Base-by-base conservation (phyloP, 64 coral and sea anemone genomes). In the Porites lutea region DNA sequence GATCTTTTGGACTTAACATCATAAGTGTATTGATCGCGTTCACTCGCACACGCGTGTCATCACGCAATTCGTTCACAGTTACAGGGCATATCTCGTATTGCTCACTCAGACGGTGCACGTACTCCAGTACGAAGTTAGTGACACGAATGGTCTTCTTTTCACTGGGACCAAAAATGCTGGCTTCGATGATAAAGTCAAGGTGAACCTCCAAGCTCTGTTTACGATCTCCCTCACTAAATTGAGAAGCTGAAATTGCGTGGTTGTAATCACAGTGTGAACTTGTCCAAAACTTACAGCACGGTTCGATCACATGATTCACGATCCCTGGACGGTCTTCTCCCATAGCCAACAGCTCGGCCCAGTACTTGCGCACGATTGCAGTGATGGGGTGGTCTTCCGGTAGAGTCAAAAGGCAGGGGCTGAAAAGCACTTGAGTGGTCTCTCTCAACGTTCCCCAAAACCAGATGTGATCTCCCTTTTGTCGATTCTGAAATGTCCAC, bases 311-410 rank as follows among this genome's bases (percentile, higher is more conserved):
- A 37, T 91, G 76, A 89, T 88, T 93, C 53, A 96, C 68, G 13
- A 99, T 46, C 59, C 97, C 97, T 59, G 89, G 59, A 78, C 94
- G 94, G 16, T 67, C 82, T 67, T 96, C 94, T 23, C 86, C 97
- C 14, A 96, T 48, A 4, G 18, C 45, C 20, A 93, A 45, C 72
- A 98, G 52, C 19, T 78, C 79, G 20, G 63, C 54, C 65, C 94
- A 90, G 74, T 93, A 98, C 27, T 43, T 91, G 19, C 73, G 79
- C 14, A 98, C 87, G 15, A 90, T 79, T 65, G n/a, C 63, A 64
- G 83, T 94, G 52, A 99, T 54, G 18, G 52, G 88, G 83, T 95
- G 76, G 52, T 92, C 88, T 4, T 77, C 71, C 70, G 79, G 58
- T 23, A 96, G 94, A 67, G 77, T 88, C 47, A 99, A 71, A 78